Percentiles rank a stretch among this genome's conserved stretches.
Evolutionary conservation across 1,140 invertebrate species (phyloP).

Genomic region (Bathynomus jamesi): DNA sequence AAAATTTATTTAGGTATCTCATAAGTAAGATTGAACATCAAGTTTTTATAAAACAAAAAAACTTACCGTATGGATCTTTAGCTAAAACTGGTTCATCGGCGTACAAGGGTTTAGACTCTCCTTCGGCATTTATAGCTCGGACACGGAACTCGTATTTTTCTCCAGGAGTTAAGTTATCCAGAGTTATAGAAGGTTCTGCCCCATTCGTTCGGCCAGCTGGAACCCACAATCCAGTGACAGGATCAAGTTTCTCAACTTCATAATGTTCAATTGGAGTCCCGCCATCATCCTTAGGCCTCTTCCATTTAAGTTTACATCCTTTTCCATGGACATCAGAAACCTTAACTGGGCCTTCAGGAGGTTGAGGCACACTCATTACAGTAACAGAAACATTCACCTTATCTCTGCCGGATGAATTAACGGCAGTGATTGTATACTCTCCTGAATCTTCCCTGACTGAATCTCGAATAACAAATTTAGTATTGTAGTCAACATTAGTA

Average conservation of each 20-base stretch:
- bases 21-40: too few species aligned
- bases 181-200: constrained; percentile 65
- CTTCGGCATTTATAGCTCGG: constrained; percentile 89
- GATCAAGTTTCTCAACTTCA: constrained; percentile 74
- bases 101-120: constrained; percentile 87
- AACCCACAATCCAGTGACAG: constrained; percentile 88
- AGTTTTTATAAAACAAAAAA: neutral
- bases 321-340: constrained; percentile 81
- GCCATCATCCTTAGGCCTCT: constrained; percentile 79
- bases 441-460: constrained; percentile 72
- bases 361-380: constrained; percentile 80
- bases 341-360: constrained; percentile 78
- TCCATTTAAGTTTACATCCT: constrained; percentile 90
- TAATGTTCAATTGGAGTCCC: constrained; percentile 50
- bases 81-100: constrained; percentile 78
- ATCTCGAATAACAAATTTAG: constrained; percentile 73
- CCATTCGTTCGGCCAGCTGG: constrained; percentile 67
- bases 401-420: constrained; percentile 79
- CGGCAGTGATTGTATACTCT: constrained; percentile 76
- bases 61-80: constrained; percentile 85
- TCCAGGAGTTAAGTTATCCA: constrained; percentile 76
- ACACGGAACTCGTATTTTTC: constrained; percentile 94
- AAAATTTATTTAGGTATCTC: too few species aligned
- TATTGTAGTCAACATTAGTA: constrained; percentile 78
- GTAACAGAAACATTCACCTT: constrained; percentile 79